Percentiles rank a stretch among this genome's conserved stretches.
Evolutionary conservation across 1,140 invertebrate genomes (phyloP).

Genomic region (Agrilus planipennis): DNA sequence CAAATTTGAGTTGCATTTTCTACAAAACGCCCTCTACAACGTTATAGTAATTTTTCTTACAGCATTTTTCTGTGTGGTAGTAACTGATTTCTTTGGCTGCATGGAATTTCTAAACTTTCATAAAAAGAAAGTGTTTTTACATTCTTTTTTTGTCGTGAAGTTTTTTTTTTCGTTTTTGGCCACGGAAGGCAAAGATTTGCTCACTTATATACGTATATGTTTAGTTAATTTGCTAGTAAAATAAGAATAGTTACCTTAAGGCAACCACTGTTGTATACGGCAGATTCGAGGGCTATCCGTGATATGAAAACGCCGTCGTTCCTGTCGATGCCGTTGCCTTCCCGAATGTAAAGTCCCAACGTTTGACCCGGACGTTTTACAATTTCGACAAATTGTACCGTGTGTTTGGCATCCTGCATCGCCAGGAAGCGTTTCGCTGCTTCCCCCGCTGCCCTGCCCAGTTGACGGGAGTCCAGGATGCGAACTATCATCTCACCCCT

Average conservation of each 20-base stretch:
- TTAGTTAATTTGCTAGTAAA: too few species aligned
- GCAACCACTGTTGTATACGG: constrained; percentile 92
- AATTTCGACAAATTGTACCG: constrained; percentile 94
- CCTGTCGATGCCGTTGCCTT: constrained; percentile 88
- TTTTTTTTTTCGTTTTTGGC: too few species aligned
- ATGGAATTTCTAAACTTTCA: too few species aligned
- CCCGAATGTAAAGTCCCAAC: constrained; percentile 92
- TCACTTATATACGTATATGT: too few species aligned
- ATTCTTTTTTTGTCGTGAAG: too few species aligned
- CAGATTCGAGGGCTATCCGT: constrained; percentile 91
- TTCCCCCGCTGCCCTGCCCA: constrained; percentile 71
- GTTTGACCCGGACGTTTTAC: constrained; percentile 98
- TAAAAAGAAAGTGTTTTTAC: too few species aligned
- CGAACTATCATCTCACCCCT: constrained; percentile 90
- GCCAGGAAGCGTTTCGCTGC: constrained; percentile 70
- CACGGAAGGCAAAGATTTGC: too few species aligned
- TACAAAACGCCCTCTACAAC: too few species aligned
- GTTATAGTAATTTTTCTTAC: too few species aligned
- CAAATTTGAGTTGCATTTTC: too few species aligned
- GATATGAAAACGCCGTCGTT: constrained; percentile 97
- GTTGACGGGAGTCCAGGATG: constrained; percentile 72
- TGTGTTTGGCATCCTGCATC: constrained; percentile 64
- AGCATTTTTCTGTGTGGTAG: too few species aligned
- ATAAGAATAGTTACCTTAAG: constrained; percentile 66
- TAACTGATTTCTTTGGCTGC: too few species aligned